phyloP scores from a whole-genome alignment of 2,888 invertebrate species.

The Cheilosia vernalis region DNA sequence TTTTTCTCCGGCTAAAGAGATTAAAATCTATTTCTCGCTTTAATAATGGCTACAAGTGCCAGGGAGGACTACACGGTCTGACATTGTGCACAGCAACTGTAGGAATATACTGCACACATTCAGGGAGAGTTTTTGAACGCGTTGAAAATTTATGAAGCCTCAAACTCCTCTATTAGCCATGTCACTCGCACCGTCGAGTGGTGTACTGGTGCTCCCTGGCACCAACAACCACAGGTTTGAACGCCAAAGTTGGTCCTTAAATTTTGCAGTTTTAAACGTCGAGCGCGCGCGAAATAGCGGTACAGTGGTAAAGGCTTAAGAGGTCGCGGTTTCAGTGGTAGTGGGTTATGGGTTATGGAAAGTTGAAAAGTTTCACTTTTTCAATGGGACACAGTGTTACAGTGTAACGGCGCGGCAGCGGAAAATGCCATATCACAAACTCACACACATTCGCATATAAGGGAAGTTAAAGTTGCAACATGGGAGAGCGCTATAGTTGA shows the following conservation, averaged over 20 bases:
- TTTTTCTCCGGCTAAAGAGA: conserved; percentile 47
- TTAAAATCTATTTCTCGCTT: conserved; percentile 58
- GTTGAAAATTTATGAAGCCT: conserved; percentile 57
- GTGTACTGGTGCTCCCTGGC: conserved; percentile 30
- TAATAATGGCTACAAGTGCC: conserved; percentile 43
- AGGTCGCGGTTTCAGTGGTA: conserved; percentile 56
- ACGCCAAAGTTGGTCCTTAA: conserved; percentile 61
- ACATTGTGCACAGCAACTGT: conserved; percentile 20
- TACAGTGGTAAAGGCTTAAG: conserved; percentile 38
- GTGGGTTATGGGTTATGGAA: conserved; percentile 37
- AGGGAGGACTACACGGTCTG: neutral
- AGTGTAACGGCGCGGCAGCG: conserved; percentile 32
- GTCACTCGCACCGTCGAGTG: conserved; percentile 41
- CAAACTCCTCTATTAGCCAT: conserved; percentile 52
- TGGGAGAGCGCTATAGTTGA: conserved; percentile 31
- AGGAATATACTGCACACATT: neutral
- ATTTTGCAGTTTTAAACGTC: conserved; percentile 46
- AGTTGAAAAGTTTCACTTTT: conserved; percentile 65
- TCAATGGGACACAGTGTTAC: conserved; percentile 39
- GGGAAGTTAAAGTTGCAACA: conserved; percentile 26
- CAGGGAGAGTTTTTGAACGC: conserved; percentile 27
- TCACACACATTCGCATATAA: neutral
- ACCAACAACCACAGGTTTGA: conserved; percentile 53
- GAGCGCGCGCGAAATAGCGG: conserved; percentile 11
- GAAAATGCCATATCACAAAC: neutral